Conservation (phyloP, 2,797 vertebrate species). For the Zonotrichia albicollis region DNA sequence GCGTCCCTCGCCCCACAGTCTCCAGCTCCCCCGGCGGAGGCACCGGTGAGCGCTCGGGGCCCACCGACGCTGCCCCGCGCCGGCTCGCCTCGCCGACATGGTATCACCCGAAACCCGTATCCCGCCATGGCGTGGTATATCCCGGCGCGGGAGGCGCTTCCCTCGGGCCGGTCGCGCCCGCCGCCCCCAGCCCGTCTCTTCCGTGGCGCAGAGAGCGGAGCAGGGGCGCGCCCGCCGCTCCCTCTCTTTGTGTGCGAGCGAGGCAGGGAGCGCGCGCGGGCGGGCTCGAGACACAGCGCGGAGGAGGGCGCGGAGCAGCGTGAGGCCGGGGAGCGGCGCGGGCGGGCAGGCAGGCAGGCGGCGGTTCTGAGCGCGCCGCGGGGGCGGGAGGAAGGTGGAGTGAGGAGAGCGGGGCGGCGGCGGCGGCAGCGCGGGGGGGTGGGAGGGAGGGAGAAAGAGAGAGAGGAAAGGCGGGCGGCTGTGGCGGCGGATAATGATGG, state of each 20-base stretch:
- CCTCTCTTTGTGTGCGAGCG: conserved; percentile 39
- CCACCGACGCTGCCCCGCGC: not conserved
- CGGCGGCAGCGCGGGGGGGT: not conserved
- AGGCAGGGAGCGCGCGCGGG: not conserved
- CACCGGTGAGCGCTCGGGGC: not conserved
- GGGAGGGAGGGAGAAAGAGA: too few relatives aligned
- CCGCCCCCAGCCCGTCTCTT: not conserved
- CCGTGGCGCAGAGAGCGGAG: not conserved
- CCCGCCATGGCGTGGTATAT: conserved; percentile 5
- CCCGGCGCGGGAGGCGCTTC: conserved; percentile 39
- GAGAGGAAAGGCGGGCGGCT: not conserved
- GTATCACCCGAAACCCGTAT: conserved; percentile 25
- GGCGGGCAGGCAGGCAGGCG: not conserved
- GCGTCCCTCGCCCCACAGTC: too few relatives aligned
- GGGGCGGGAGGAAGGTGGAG: conserved; percentile 3
- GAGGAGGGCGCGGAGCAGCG: not conserved
- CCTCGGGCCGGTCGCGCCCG: not conserved
- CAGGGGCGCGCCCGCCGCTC: conserved; percentile 10
- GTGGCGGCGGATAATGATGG: not conserved
- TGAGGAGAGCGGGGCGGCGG: not conserved
- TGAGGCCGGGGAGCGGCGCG: not conserved
- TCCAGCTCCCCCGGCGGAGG: not conserved
- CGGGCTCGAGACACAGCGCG: not conserved
- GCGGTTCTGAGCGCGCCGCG: not conserved
- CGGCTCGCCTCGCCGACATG: not conserved